phyloP scores from a whole-genome alignment of 2,888 invertebrate genomes.

The Thymelicus lineola region DNA sequence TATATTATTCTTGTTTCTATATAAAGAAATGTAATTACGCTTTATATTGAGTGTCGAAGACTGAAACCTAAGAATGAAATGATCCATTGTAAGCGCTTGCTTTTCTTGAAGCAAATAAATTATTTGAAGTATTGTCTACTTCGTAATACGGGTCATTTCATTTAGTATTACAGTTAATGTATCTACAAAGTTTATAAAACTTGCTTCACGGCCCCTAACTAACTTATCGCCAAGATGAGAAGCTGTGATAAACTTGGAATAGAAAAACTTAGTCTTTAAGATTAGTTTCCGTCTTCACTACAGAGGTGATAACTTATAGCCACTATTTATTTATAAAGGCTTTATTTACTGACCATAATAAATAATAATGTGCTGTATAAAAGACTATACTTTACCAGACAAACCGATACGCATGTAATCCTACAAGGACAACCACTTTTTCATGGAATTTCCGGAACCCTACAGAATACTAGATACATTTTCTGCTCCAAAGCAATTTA shows the following conservation, averaged over 20 bases:
- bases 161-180: neutral
- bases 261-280: neutral
- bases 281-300: neutral
- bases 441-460: neutral
- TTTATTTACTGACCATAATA: too few relatives aligned
- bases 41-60: too few relatives aligned
- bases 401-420: too few relatives aligned
- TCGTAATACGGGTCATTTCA: neutral
- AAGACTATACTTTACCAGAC: too few relatives aligned
- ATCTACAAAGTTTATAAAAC: neutral
- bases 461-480: constrained; percentile 2
- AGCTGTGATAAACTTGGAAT: constrained; percentile 1
- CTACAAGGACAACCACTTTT: neutral
- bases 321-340: neutral
- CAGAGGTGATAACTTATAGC: neutral
- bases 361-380: too few relatives aligned
- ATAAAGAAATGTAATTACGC: too few relatives aligned
- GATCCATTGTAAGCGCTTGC: too few relatives aligned
- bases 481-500: constrained; percentile 12
- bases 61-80: too few relatives aligned
- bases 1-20: too few relatives aligned
- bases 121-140: too few relatives aligned
- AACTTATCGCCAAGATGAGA: neutral
- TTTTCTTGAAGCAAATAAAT: too few relatives aligned
- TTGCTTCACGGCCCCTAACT: constrained; percentile 8